Conservation (phyloP, 2,797 vertebrate genomes). For the Heliangelus exortis region DNA sequence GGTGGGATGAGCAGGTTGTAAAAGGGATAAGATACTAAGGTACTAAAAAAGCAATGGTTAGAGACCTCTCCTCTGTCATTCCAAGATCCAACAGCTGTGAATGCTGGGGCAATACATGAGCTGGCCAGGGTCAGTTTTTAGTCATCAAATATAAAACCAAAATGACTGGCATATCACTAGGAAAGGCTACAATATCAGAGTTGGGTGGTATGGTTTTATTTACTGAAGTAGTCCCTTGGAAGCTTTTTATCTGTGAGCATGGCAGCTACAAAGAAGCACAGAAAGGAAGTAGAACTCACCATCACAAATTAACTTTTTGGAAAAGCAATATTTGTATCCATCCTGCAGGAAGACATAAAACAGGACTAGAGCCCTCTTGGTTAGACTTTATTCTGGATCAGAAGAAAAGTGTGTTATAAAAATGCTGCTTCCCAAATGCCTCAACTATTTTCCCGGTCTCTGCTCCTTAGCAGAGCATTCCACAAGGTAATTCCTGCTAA, state of each 20-base stretch:
- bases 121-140: rapidly evolving
- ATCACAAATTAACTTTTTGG: background rate
- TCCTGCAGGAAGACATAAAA: background rate
- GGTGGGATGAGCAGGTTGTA: background rate
- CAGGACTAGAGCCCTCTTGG: rapidly evolving
- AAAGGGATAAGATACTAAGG: background rate
- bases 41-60: background rate
- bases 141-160: background rate
- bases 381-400: background rate
- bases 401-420: background rate
- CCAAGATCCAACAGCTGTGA: background rate
- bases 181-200: background rate
- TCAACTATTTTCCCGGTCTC: background rate
- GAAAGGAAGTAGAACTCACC: background rate
- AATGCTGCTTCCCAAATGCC: background rate
- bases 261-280: background rate
- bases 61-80: background rate
- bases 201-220: background rate
- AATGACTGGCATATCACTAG: background rate
- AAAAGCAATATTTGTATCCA: background rate
- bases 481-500: background rate
- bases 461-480: background rate
- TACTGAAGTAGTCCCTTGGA: background rate
- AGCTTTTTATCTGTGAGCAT: background rate
- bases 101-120: background rate